Conservation (phyloP, 2,797 vertebrate species). For the Dipus sagitta region DNA sequence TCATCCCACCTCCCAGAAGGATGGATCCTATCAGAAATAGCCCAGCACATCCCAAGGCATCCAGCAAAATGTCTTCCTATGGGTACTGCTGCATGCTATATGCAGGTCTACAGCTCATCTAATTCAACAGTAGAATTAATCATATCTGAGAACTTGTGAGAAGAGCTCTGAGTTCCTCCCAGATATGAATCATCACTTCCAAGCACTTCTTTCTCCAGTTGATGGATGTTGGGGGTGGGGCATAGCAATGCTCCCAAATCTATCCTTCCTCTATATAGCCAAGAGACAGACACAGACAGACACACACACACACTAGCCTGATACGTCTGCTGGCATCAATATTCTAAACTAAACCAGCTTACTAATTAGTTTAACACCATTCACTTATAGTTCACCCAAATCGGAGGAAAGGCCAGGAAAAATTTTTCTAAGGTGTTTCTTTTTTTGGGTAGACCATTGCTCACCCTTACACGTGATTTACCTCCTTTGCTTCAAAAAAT, state of each 20-base stretch:
- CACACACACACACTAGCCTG: background rate
- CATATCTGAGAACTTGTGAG: background rate
- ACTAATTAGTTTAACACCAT: constrained; percentile 14
- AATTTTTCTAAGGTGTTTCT: background rate
- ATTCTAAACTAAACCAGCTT: background rate
- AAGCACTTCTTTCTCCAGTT: background rate
- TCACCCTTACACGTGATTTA: constrained; percentile 6
- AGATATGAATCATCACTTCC: background rate
- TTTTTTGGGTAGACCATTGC: background rate
- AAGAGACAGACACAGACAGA: background rate
- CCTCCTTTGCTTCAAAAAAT: constrained; percentile 25
- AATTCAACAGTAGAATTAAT: background rate
- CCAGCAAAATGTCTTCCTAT: background rate
- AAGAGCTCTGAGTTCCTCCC: background rate
- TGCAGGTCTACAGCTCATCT: background rate
- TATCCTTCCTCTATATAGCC: background rate
- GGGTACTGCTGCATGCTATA: background rate
- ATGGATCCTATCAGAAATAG: background rate
- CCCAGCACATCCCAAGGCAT: background rate
- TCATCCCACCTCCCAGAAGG: background rate
- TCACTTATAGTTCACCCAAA: constrained; percentile 33
- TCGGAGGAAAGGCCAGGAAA: background rate
- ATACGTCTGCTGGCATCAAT: background rate
- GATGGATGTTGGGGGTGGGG: no score
- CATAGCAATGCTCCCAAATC: background rate